Percentiles rank a stretch among this genome's conserved stretches.
Conservation (phyloP, 2,113 vertebrate species). For the Pipa parva region DNA sequence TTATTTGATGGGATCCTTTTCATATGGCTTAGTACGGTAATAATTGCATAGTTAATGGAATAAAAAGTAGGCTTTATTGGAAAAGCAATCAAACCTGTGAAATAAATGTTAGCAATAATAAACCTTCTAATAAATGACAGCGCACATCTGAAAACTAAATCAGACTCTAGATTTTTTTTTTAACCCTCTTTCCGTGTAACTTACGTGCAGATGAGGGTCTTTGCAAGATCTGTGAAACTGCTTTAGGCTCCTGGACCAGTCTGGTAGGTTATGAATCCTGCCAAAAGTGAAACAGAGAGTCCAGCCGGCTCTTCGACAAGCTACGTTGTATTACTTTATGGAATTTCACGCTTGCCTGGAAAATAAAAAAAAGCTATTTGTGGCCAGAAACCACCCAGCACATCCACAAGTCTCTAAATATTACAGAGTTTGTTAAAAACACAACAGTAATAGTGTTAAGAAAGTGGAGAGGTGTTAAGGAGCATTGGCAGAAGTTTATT, state of each 20-base stretch:
- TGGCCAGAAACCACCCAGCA: background rate
- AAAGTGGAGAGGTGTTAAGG: background rate
- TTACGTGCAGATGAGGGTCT: background rate
- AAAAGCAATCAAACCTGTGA: conserved; percentile 5
- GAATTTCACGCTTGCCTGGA: background rate
- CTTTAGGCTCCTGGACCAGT: conserved; percentile 44
- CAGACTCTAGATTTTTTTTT: background rate
- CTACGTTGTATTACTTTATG: background rate
- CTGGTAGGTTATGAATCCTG: conserved; percentile 43
- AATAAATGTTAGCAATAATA: conserved; percentile 21
- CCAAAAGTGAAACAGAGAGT: conserved; percentile 33
- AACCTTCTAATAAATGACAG: conserved; percentile 14
- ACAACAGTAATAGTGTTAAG: background rate
- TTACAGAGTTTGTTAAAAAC: background rate
- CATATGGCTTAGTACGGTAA: background rate
- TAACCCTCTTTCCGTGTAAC: background rate
- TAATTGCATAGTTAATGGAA: background rate
- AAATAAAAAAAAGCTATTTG: background rate
- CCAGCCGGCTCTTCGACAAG: conserved; percentile 50
- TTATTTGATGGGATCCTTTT: background rate
- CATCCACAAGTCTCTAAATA: conserved; percentile 5
- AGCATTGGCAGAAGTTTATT: background rate
- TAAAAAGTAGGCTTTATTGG: background rate
- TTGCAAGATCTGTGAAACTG: conserved; percentile 47
- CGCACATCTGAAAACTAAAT: conserved; percentile 8